phyloP scores from a whole-genome alignment of 1,140 invertebrate genomes.

The Caenorhabditis briggsae region DNA sequence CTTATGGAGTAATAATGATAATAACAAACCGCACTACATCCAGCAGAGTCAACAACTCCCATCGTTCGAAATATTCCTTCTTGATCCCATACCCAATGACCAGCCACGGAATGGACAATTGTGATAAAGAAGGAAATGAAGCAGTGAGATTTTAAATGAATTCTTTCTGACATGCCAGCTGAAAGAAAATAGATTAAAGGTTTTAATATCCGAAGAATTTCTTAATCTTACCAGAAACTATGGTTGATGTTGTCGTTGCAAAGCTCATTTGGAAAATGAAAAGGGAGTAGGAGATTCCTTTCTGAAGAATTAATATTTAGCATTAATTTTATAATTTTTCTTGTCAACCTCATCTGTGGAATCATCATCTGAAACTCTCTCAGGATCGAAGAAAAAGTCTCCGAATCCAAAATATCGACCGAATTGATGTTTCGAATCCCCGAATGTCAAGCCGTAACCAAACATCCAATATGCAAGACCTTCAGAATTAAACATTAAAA shows the following conservation, averaged over 20 bases:
- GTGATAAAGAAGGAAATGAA: slow-evolving; percentile 91
- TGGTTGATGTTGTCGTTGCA: slow-evolving; percentile 79
- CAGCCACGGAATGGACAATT: slow-evolving; percentile 87
- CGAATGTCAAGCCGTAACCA: slow-evolving; percentile 92
- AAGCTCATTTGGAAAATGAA: slow-evolving; percentile 79
- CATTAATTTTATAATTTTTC: not conserved
- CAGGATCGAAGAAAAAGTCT: slow-evolving; percentile 80
- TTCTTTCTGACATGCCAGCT: slow-evolving; percentile 81
- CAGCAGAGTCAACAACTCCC: slow-evolving; percentile 89
- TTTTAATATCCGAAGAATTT: not conserved
- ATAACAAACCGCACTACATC: slow-evolving; percentile 79
- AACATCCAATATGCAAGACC: slow-evolving; percentile 92
- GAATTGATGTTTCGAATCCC: slow-evolving; percentile 79
- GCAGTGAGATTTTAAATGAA: slow-evolving; percentile 91
- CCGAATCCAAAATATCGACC: slow-evolving; percentile 84
- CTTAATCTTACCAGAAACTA: slow-evolving; percentile 74
- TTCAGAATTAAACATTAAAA: slow-evolving; percentile 4
- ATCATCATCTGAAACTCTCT: slow-evolving; percentile 56
- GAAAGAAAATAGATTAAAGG: slow-evolving; percentile 64
- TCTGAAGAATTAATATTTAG: slow-evolving; percentile 65
- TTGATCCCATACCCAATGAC: slow-evolving; percentile 84
- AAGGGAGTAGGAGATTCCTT: slow-evolving; percentile 74
- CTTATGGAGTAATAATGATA: too few relatives aligned
- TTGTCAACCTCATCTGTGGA: slow-evolving; percentile 15
- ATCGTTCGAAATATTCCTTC: slow-evolving; percentile 87